Conservation (phyloP, 2,888 invertebrate species). For the Lymantria dispar region DNA sequence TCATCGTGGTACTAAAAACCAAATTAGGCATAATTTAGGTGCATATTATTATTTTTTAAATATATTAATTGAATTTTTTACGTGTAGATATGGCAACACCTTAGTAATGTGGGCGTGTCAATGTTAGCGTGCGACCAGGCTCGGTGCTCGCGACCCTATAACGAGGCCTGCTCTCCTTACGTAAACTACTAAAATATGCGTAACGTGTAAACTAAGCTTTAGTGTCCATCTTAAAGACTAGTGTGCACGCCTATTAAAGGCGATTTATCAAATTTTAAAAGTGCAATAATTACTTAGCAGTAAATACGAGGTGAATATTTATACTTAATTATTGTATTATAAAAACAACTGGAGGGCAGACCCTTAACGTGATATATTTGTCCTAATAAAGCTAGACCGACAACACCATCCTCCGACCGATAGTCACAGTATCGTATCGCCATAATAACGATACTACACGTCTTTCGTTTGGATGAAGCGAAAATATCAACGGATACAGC, state of each 20-base stretch:
- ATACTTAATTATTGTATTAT: not conserved
- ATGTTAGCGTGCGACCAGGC: not conserved
- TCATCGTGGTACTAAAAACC: no score
- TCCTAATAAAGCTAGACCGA: slow-evolving; percentile 41
- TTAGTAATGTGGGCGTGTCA: not conserved
- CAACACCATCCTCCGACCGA: slow-evolving; percentile 81
- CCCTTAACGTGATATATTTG: slow-evolving; percentile 37
- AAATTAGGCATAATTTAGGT: no score
- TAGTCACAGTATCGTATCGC: slow-evolving; percentile 56
- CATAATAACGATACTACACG: slow-evolving; percentile 43
- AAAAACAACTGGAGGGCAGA: slow-evolving; percentile 40
- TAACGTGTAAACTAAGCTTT: slow-evolving; percentile 17
- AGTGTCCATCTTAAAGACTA: slow-evolving; percentile 12
- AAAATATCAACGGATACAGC: slow-evolving; percentile 78
- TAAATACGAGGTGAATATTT: not conserved
- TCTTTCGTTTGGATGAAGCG: slow-evolving; percentile 62
- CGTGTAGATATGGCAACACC: not conserved
- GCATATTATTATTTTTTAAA: not conserved
- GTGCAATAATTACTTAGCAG: slow-evolving; percentile 1
- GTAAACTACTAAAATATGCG: slow-evolving; percentile 9
- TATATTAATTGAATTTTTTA: not conserved
- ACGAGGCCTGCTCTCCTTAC: slow-evolving; percentile 16
- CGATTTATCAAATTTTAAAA: not conserved
- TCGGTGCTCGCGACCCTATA: not conserved
- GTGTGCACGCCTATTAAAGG: not conserved